These are phyloP conservation scores for Paradoxurus hermaphroditus DNA, from an alignment of 2,113 vertebrate genomes.

Conservation along the genomic window DNA sequence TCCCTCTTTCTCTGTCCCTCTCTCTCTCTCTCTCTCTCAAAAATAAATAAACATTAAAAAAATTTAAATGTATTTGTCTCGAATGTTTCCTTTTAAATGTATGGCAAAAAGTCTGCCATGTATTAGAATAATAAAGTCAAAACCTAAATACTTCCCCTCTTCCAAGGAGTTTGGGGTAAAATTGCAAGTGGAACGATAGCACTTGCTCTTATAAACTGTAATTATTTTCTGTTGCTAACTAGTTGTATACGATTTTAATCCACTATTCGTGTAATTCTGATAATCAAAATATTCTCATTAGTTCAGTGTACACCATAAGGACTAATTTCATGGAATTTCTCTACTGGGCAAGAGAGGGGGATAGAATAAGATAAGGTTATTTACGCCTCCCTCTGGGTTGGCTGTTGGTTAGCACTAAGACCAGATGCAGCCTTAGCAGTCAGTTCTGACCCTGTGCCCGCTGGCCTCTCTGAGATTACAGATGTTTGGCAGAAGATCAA, in stretches of 20 bases:
- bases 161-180: slow-evolving; percentile 31
- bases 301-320: slow-evolving; percentile 35
- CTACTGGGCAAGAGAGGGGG: neutral
- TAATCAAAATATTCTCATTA: slow-evolving; percentile 65
- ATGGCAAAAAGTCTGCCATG: neutral
- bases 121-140: neutral
- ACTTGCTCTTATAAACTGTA: neutral
- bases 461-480: slow-evolving; percentile 51
- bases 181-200: slow-evolving; percentile 23
- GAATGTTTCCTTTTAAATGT: neutral
- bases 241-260: slow-evolving; percentile 45
- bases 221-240: slow-evolving; percentile 62
- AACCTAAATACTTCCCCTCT: neutral
- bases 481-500: slow-evolving; percentile 76
- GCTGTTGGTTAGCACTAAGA: neutral
- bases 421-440: neutral
- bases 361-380: slow-evolving; percentile 23
- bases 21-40: neutral
- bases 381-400: neutral
- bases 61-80: neutral
- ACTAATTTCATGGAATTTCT: slow-evolving; percentile 63
- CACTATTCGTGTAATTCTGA: neutral
- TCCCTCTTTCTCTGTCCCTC: neutral
- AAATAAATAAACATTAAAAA: neutral
- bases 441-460: neutral